Evolutionary conservation across 2,797 vertebrate genomes (phyloP).

Genomic region (Tiaroga cobitis): DNA sequence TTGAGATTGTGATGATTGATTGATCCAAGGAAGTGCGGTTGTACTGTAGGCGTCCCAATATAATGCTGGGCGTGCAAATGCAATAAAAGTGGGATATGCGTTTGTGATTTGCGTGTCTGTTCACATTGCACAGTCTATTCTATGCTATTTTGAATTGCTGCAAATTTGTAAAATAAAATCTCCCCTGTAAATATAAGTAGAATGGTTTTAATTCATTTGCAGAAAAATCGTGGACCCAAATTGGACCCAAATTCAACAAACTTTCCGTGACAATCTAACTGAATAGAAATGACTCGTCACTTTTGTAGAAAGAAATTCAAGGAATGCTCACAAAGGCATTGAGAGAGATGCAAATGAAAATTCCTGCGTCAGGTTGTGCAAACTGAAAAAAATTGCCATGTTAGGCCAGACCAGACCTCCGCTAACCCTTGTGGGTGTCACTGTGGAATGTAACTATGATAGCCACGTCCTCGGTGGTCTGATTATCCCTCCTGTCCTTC

Average conservation of each 20-base stretch:
- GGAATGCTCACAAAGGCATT: constrained; percentile 4
- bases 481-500: constrained; percentile 47
- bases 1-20: constrained; percentile 34
- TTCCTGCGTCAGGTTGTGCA: constrained; percentile 30
- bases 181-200: neutral
- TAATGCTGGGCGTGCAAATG: constrained; percentile 63
- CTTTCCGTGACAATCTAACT: neutral
- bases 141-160: neutral
- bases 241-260: neutral
- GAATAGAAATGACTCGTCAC: constrained; percentile 2
- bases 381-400: neutral
- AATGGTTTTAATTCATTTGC: neutral
- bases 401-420: constrained; percentile 3
- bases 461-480: constrained; percentile 68
- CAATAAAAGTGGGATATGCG: constrained; percentile 53
- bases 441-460: constrained; percentile 50
- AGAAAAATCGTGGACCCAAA: neutral
- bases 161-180: neutral
- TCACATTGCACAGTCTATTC: constrained; percentile 32
- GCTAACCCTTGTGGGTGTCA: constrained; percentile 17
- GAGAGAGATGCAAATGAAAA: constrained; percentile 24
- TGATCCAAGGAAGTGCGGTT: neutral
- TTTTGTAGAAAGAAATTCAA: constrained; percentile 5
- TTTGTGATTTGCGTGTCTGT: constrained; percentile 26
- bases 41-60: constrained; percentile 18